Base-by-base conservation (phyloP, 1,140 invertebrate genomes). In the Lepidurus packardi region DNA sequence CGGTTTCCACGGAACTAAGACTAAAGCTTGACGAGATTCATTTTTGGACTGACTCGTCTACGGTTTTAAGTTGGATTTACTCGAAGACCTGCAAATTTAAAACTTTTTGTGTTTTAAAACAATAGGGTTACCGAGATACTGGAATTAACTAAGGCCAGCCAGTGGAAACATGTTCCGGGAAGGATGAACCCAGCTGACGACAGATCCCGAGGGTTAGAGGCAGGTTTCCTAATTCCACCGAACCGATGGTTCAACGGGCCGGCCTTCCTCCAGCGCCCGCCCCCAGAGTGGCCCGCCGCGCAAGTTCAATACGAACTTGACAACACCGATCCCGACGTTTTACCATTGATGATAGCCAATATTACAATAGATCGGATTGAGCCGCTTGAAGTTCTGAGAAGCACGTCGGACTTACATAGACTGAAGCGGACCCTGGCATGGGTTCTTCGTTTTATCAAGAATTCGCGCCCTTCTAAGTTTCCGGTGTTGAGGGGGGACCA, bases 11-110 rank as follows among this genome's bases (percentile, higher is more conserved):
- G n/a, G n/a, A n/a, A n/a, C n/a, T n/a, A n/a, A n/a, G n/a, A n/a
- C n/a, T n/a, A n/a, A n/a, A n/a, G n/a, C n/a, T n/a, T n/a, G n/a
- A n/a, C n/a, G n/a, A 21, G 16, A 74, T 75, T 0, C 44, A 78
- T n/a, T 82, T 78, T 73, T 85, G 83, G 83, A 81, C 82, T n/a
- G 84, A 85, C 74, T 85, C 83, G 0, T 80, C 81, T 0, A 83
- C 82, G 0, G 82, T 82, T 1, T 73, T 85, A 21, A 47, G 77
- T 6, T 84, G 84, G 83, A 81, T 85, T 1, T 77, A 80, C 24
- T 78, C 77, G 0, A 80, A 79, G 0, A 42, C 74, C 11, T 13
- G 74, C 11, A 24, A 73, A 4, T 81, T 76, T 53, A 75, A 82
- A 11, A 75, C 42, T n/a, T 11, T 82, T 80, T 79, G 78, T 82